Conservation (phyloP, 23 tunicate species). For the Ascidia mentula region DNA sequence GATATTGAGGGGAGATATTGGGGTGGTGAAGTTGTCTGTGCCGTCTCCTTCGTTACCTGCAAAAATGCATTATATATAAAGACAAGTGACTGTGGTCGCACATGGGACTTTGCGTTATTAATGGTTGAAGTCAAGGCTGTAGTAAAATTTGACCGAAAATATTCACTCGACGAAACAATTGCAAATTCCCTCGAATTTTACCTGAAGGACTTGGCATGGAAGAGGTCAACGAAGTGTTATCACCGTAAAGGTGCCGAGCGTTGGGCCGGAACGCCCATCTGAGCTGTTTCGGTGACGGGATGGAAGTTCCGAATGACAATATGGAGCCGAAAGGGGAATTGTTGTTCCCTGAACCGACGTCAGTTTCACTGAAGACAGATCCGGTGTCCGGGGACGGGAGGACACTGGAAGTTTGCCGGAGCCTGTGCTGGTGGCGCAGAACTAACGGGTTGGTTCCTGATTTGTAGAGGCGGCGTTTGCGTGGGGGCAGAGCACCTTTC, state of each 20-base stretch:
- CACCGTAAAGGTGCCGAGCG: constrained; percentile 26
- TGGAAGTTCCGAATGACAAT: constrained; percentile 63
- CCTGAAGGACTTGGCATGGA: constrained; percentile 58
- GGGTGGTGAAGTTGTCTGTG: not conserved
- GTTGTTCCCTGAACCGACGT: constrained; percentile 25
- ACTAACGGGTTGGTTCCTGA: not conserved
- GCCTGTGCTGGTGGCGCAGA: constrained; percentile 1
- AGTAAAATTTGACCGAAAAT: no score
- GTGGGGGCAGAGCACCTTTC: constrained; percentile 12
- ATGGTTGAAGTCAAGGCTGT: no score
- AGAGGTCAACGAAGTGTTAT: constrained; percentile 47
- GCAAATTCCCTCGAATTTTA: no score
- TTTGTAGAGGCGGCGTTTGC: constrained; percentile 18
- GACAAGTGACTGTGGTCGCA: no score
- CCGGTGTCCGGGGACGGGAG: constrained; percentile 41
- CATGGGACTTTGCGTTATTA: no score
- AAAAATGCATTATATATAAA: no score
- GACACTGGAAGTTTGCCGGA: not conserved
- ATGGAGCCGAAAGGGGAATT: constrained; percentile 82
- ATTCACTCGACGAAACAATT: no score
- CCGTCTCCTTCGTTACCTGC: not conserved
- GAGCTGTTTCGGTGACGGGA: constrained; percentile 92
- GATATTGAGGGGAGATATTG: not conserved
- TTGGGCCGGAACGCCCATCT: constrained; percentile 33
- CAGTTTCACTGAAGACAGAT: constrained; percentile 41